These are phyloP conservation scores for Centropus bengalensis DNA, from an alignment of 2,113 vertebrate species.

Conservation along the genomic window DNA sequence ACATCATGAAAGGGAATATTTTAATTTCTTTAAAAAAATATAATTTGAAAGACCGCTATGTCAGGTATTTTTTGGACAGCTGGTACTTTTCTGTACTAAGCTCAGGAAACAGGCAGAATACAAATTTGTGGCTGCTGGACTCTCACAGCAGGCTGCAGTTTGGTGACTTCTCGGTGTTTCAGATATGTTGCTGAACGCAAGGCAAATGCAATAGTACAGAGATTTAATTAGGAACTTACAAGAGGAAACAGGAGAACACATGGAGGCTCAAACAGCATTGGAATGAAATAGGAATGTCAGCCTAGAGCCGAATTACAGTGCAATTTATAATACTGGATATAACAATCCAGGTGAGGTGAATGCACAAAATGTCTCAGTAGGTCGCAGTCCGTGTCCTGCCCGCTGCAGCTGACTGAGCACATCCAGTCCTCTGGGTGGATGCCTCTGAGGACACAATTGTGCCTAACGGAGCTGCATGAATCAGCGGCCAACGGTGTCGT, in stretches of 20 bases:
- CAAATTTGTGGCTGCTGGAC: neutral
- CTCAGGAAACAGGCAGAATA: neutral
- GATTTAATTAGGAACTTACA: neutral
- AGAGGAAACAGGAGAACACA: neutral
- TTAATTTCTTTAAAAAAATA: neutral
- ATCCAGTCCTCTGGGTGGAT: neutral
- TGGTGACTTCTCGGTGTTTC: neutral
- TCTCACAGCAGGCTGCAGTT: neutral
- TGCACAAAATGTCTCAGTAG: accelerated
- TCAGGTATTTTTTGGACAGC: neutral
- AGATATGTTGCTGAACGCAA: neutral
- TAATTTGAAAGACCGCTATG: neutral
- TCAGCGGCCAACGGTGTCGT: neutral
- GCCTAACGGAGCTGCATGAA: neutral
- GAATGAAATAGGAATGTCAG: neutral
- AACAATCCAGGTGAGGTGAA: neutral
- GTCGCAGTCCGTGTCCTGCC: neutral
- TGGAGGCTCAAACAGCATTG: neutral
- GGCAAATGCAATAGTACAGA: neutral
- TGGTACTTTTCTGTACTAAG: neutral
- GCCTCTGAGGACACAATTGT: neutral
- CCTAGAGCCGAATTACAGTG: neutral
- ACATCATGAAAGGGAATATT: neutral
- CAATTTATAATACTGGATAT: neutral
- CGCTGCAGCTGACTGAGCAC: neutral